Conservation (phyloP, 2,888 invertebrate genomes). For the Myopa testacea region DNA sequence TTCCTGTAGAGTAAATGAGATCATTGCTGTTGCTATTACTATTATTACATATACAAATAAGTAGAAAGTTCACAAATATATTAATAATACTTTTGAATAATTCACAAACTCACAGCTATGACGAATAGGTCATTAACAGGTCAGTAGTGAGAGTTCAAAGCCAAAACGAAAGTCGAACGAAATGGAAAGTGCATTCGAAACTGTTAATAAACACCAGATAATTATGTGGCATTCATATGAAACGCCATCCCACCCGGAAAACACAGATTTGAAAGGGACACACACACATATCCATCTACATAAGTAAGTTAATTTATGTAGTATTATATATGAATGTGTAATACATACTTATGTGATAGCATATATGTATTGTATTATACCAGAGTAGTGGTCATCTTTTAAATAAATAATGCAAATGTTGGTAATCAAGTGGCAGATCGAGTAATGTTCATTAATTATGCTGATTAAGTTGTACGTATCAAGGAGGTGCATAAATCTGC, state of each 20-base stretch:
- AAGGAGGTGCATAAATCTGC: slow-evolving; percentile 12
- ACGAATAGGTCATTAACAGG: no score
- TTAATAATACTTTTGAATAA: no score
- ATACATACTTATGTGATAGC: background rate
- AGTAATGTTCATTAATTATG: slow-evolving; percentile 26
- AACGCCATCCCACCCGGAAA: background rate
- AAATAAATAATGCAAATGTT: slow-evolving; percentile 31
- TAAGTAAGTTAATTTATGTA: no score
- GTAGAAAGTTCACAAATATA: no score
- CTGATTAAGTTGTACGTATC: slow-evolving; percentile 17
- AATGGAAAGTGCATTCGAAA: slow-evolving; percentile 29
- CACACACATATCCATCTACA: background rate
- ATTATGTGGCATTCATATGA: slow-evolving; percentile 24
- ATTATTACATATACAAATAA: no score
- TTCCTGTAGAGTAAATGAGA: no score
- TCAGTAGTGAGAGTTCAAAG: background rate
- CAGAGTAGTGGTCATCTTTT: slow-evolving; percentile 9
- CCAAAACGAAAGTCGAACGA: slow-evolving; percentile 13
- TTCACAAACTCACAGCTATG: no score
- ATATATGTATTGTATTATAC: slow-evolving; percentile 19
- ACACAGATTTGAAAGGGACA: background rate
- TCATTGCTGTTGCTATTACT: no score
- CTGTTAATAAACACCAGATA: slow-evolving; percentile 24
- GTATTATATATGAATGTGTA: no score
- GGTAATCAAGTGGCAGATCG: slow-evolving; percentile 8